These are phyloP conservation scores for Palythoa grandiflora DNA, from an alignment of 92 coral and sea anemone genomes.

Conservation along the genomic window DNA sequence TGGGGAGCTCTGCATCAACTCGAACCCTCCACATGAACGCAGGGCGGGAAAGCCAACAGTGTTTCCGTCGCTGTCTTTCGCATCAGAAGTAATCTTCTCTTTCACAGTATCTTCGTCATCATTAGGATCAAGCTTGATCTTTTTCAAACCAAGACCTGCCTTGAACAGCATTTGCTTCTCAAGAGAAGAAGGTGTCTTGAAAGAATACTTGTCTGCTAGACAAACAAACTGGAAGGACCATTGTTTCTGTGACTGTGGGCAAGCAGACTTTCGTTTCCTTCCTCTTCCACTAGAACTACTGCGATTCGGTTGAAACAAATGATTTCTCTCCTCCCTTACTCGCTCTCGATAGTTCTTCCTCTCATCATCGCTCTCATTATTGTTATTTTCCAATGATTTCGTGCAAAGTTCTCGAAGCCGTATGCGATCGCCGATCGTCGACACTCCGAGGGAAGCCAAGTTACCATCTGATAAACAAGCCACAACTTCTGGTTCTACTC, in stretches of 20 bases:
- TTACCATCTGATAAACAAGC: conserved; percentile 58
- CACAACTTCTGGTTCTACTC: conserved; percentile 42
- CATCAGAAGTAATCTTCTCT: conserved; percentile 63
- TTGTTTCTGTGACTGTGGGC: conserved; percentile 26
- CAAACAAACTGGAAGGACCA: conserved; percentile 72
- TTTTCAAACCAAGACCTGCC: conserved; percentile 73
- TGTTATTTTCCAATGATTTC: conserved; percentile 30
- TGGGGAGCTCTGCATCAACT: conserved; percentile 58
- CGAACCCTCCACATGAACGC: conserved; percentile 65
- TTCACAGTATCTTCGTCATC: conserved; percentile 69
- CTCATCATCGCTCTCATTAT: conserved; percentile 9
- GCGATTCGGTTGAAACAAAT: conserved; percentile 34
- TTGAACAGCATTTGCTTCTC: conserved; percentile 68
- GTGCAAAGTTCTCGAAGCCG: conserved; percentile 55
- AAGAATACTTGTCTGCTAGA: conserved; percentile 55
- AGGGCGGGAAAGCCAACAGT: conserved; percentile 68
- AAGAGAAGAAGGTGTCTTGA: conserved; percentile 56
- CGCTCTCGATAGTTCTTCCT: conserved; percentile 24
- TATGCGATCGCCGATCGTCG: conserved; percentile 49
- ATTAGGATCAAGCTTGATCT: conserved; percentile 66
- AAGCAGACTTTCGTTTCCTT: background rate
- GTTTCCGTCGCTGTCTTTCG: conserved; percentile 41
- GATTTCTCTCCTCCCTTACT: conserved; percentile 45
- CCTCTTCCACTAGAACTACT: conserved; percentile 51
- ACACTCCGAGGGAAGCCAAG: conserved; percentile 61